Percentiles rank a stretch among this genome's conserved stretches.
phyloP scores from a whole-genome alignment of 2,797 vertebrate genomes.

The Leuciscus waleckii region DNA sequence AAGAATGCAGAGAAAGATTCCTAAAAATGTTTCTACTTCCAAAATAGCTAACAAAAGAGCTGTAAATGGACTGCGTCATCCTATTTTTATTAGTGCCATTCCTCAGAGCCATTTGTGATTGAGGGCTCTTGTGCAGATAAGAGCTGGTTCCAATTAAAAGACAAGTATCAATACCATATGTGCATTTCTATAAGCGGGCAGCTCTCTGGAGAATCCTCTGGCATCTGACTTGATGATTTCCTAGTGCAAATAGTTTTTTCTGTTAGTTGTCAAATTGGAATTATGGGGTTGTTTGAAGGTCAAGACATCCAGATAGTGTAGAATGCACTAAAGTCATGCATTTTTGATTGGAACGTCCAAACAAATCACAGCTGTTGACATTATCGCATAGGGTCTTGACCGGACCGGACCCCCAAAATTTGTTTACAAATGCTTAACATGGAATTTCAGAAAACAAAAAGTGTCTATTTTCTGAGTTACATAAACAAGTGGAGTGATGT shows the following conservation, averaged over 20 bases:
- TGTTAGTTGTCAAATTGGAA: not conserved
- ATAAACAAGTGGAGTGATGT: slow-evolving; percentile 2
- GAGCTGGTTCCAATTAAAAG: slow-evolving; percentile 17
- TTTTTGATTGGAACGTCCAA: not conserved
- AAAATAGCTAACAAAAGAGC: slow-evolving; percentile 7
- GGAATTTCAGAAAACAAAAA: slow-evolving; percentile 1
- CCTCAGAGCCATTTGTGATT: slow-evolving; percentile 5
- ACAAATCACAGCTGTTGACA: not conserved
- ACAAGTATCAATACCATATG: slow-evolving; percentile 11
- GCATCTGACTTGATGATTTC: not conserved
- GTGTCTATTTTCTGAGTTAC: not conserved
- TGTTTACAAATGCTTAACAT: slow-evolving; percentile 16
- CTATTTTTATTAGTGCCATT: slow-evolving; percentile 22
- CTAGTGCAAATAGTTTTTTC: not conserved
- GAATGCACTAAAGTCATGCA: not conserved
- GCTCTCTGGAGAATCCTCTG: not conserved
- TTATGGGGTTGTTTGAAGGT: not conserved
- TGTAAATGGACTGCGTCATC: not conserved
- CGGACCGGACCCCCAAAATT: not conserved
- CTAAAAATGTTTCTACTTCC: slow-evolving; percentile 12
- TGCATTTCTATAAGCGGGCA: slow-evolving; percentile 8
- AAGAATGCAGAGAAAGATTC: slow-evolving; percentile 25
- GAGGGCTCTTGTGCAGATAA: not conserved
- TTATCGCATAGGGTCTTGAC: not conserved
- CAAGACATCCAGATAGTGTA: not conserved